Conservation (phyloP, 2,113 vertebrate genomes). For the Opisthocomus hoazin region DNA sequence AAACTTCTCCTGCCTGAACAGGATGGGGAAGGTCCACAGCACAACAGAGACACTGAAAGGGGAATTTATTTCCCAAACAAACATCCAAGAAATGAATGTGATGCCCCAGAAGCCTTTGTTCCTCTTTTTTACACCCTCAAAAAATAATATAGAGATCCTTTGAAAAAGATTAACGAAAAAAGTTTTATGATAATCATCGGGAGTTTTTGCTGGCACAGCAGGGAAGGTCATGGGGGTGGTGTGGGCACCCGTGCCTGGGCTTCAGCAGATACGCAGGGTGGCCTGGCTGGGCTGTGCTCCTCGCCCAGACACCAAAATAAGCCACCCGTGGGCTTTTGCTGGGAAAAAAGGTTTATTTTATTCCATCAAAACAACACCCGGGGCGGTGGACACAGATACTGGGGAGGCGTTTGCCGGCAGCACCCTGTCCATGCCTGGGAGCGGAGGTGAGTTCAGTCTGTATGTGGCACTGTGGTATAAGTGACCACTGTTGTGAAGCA, state of each 20-base stretch:
- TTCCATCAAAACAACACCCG: too few relatives aligned
- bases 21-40: not conserved
- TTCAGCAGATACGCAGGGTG: not conserved
- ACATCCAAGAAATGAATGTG: not conserved
- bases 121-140: not conserved
- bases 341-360: not conserved
- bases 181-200: not conserved
- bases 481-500: slow-evolving; percentile 31
- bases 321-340: not conserved
- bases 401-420: not conserved
- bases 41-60: not conserved
- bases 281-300: not conserved
- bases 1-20: not conserved
- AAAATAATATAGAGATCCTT: not conserved
- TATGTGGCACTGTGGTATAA: slow-evolving; percentile 51
- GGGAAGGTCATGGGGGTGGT: accelerated
- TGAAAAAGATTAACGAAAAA: not conserved
- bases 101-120: not conserved
- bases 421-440: not conserved
- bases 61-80: not conserved
- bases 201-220: not conserved
- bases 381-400: not conserved
- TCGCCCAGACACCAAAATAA: not conserved
- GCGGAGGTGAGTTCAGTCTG: slow-evolving; percentile 17
- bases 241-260: not conserved